Evolutionary conservation across 2,888 invertebrate genomes (phyloP).

Genomic region (Leistus spinibarbis): DNA sequence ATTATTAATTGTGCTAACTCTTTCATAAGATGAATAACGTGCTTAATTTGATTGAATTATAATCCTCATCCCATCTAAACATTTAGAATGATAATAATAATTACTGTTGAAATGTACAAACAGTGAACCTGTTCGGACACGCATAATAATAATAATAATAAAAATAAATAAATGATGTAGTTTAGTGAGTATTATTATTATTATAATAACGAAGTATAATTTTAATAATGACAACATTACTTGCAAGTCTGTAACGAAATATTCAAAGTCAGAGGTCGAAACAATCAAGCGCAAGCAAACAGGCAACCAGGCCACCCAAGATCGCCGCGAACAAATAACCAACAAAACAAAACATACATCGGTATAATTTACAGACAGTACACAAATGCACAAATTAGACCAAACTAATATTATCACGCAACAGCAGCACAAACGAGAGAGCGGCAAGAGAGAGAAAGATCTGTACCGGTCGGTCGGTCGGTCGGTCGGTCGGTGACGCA

Average conservation of each 20-base stretch:
- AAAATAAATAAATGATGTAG: neutral
- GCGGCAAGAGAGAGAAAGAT: neutral
- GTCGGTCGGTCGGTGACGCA: slow-evolving; percentile 16
- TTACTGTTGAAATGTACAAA: neutral
- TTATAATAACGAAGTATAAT: neutral
- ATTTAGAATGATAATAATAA: neutral
- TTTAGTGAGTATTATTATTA: neutral
- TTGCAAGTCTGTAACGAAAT: neutral
- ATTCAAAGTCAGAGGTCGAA: neutral
- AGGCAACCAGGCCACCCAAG: neutral
- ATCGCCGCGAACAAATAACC: neutral
- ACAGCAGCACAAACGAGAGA: neutral
- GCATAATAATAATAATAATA: neutral
- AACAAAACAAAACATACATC: neutral
- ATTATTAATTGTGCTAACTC: neutral
- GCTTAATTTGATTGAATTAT: no score
- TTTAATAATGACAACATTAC: neutral
- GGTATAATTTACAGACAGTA: neutral
- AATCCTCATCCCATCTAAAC: neutral
- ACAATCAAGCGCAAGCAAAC: neutral
- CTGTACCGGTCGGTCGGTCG: neutral
- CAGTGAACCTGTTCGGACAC: neutral
- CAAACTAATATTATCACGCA: slow-evolving; percentile 19
- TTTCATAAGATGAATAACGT: neutral
- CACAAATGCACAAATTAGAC: slow-evolving; percentile 22